These are phyloP conservation scores for Petroica traversi DNA, from an alignment of 2,113 vertebrate genomes.

Conservation along the genomic window DNA sequence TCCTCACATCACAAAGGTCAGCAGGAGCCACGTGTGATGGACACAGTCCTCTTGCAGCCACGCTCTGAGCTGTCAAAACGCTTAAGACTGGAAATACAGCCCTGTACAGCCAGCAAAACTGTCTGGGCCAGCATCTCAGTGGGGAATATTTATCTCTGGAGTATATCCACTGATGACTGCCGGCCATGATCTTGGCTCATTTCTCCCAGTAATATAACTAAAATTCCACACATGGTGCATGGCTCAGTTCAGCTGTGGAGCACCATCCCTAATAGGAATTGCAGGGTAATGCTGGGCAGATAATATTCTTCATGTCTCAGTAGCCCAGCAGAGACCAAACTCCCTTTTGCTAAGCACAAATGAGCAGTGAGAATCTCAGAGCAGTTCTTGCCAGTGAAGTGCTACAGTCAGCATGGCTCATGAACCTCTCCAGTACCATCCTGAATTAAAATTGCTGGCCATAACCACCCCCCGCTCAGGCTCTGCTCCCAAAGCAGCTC, in stretches of 20 bases:
- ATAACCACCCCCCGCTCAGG: neutral
- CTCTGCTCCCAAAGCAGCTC: neutral
- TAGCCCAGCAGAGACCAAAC: neutral
- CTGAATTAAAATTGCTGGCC: neutral
- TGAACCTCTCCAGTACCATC: neutral
- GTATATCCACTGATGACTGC: slow-evolving; percentile 8
- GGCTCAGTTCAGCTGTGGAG: slow-evolving; percentile 35
- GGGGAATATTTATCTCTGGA: slow-evolving; percentile 23
- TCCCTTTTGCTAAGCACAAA: neutral
- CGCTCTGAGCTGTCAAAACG: neutral
- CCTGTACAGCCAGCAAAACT: neutral
- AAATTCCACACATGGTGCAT: slow-evolving; percentile 40
- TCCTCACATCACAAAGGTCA: neutral
- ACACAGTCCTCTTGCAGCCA: neutral
- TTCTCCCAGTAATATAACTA: slow-evolving; percentile 51
- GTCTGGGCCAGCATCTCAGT: neutral
- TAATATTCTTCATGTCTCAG: neutral
- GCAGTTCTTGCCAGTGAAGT: neutral
- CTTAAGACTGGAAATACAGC: neutral
- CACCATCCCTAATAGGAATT: slow-evolving; percentile 48
- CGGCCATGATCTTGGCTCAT: neutral
- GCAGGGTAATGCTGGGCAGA: neutral
- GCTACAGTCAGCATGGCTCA: neutral
- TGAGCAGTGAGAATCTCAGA: neutral
- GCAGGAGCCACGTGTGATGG: neutral